A percentile compares a stretch with the other conserved stretches of the same genome.
phyloP scores from a whole-genome alignment of 2,797 vertebrate genomes.

The Tarsius wallacei region DNA sequence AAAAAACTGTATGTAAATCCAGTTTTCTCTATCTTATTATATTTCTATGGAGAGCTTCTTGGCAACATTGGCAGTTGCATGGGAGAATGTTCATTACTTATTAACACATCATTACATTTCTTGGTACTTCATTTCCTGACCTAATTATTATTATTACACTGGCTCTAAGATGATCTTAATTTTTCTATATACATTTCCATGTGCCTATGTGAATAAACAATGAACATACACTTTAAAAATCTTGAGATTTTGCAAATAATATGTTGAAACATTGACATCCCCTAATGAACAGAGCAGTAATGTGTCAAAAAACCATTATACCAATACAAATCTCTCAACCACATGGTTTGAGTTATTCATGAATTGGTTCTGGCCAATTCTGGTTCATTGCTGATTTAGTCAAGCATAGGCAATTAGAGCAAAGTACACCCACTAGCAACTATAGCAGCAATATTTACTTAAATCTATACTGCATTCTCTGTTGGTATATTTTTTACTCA shows the following conservation, averaged over 20 bases:
- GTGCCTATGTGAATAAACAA: background rate
- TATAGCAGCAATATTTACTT: background rate
- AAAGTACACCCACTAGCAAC: slow-evolving; percentile 4
- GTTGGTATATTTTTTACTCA: background rate
- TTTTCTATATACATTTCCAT: background rate
- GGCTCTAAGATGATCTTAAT: slow-evolving; percentile 37
- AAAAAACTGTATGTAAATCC: background rate
- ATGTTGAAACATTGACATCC: background rate
- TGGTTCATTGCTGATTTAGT: slow-evolving; percentile 61
- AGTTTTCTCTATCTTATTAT: background rate
- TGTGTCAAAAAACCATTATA: slow-evolving; percentile 57
- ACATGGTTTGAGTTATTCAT: slow-evolving; percentile 43
- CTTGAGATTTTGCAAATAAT: slow-evolving; percentile 2
- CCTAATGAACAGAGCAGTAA: slow-evolving; percentile 18
- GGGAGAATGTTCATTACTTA: background rate
- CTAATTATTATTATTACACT: slow-evolving; percentile 31
- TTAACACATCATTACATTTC: slow-evolving; percentile 49
- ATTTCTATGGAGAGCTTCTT: slow-evolving; percentile 15
- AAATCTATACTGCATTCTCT: background rate
- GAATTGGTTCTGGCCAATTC: background rate
- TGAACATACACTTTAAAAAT: slow-evolving; percentile 20
- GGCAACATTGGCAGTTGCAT: background rate
- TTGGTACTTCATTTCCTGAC: slow-evolving; percentile 37
- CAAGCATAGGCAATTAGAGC: background rate
- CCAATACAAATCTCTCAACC: slow-evolving; percentile 34